Evolutionary conservation across 2,888 invertebrate species (phyloP), one percentile per base, ranked within the genome.

Genomic region (Dicyrtoma fusca): DNA sequence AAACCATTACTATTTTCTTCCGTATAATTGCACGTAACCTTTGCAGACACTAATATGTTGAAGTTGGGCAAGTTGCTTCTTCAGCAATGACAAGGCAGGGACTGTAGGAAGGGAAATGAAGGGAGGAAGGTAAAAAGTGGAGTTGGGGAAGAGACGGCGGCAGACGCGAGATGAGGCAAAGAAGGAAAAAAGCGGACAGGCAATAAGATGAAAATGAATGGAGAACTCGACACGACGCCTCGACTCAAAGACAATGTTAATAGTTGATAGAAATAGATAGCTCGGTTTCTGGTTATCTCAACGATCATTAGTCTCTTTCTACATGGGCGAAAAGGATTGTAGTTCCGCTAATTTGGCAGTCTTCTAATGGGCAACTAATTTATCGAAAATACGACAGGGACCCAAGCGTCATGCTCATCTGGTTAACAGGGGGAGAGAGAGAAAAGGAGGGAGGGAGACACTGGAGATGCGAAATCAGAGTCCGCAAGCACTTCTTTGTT

Each of bases 331-430:
- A 21, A 69, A 25, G 23, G 45, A 69, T 69, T 55, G 69, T 69
- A 59, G 45, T 57, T 59, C 57, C 47, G 69, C 57, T 69, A 69
- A 69, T 69, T 69, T 69, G 55, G 57, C 69, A 69, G 59, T 47
- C 69, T 69, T 59, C 69, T 69, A 69, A 69, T 69, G 69, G 57
- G 57, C 59, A 57, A 57, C 69, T 69, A 59, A 69, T 69, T 69
- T 69, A 69, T 69, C 55, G 69, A 69, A 69, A 69, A 69, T 64
- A 64, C 64, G 64, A 64, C 64, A 64, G 64, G 49, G 64, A 64
- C 64, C 64, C 19, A 13, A n/a, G 49, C 47, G 64, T 64, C 64
- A 64, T 64, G 64, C 64, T 51, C 64, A 64, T 64, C 64, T 64
- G 64, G 19, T 10, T 53, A 34, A 23, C 49, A 49, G 42, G 53